Conservation (phyloP, 2,888 invertebrate genomes). For the Meiosimyza platycephala region DNA sequence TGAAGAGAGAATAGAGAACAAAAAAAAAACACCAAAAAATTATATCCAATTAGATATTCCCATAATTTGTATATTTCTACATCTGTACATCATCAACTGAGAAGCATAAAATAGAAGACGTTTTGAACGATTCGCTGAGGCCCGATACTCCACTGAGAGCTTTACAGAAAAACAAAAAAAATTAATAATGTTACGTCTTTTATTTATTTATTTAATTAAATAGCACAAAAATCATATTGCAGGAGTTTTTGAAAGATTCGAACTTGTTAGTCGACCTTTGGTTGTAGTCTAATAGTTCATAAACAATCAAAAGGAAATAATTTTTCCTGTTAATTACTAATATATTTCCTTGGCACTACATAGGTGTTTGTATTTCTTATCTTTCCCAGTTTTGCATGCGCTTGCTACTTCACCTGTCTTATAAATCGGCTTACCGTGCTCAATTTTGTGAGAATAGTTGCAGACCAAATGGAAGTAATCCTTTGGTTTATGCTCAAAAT, state of each 20-base stretch:
- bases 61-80: no score
- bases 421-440: background rate
- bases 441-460: background rate
- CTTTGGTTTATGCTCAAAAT: background rate
- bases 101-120: no score
- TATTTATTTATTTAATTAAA: no score
- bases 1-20: no score
- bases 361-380: background rate
- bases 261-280: background rate
- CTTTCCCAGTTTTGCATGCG: background rate
- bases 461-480: background rate
- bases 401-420: background rate
- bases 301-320: background rate
- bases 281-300: no score
- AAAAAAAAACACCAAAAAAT: no score
- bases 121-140: no score
- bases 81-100: no score
- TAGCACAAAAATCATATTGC: no score
- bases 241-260: background rate
- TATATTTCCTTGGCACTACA: constrained; percentile 5
- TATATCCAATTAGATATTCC: no score
- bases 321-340: background rate
- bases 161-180: background rate
- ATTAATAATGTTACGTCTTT: no score
- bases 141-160: no score